Conservation (phyloP, 2,113 vertebrate genomes). For the Colistium nudipinnis region DNA sequence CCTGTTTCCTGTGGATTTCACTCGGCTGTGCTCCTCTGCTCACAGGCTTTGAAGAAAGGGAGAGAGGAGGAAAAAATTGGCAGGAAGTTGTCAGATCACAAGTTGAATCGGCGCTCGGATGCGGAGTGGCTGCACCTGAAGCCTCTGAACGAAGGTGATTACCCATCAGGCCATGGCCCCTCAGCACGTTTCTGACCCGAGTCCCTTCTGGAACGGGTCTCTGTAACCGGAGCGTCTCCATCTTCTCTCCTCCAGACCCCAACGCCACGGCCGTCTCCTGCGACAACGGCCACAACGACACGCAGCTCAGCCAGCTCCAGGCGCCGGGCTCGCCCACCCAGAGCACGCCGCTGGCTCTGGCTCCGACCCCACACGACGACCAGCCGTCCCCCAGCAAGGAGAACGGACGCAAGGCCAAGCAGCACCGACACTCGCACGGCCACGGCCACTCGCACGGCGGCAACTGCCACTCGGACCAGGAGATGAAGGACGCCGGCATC, state of each 20-base stretch:
- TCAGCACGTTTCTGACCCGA: no score
- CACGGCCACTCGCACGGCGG: slow-evolving; percentile 92
- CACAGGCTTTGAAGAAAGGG: slow-evolving; percentile 82
- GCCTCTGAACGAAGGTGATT: slow-evolving; percentile 82
- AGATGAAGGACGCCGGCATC: slow-evolving; percentile 95
- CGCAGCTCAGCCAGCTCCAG: slow-evolving; percentile 88
- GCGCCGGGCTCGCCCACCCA: slow-evolving; percentile 85
- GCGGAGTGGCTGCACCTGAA: slow-evolving; percentile 96
- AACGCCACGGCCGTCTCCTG: slow-evolving; percentile 82
- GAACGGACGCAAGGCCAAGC: slow-evolving; percentile 76
- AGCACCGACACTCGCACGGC: slow-evolving; percentile 86
- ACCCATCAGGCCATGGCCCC: not conserved
- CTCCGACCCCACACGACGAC: slow-evolving; percentile 68
- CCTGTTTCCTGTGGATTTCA: not conserved
- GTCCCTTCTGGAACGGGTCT: not conserved
- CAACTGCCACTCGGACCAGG: slow-evolving; percentile 96
- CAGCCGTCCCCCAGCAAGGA: slow-evolving; percentile 57
- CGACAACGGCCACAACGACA: slow-evolving; percentile 88
- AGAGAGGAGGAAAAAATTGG: slow-evolving; percentile 87
- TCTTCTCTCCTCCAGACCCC: slow-evolving; percentile 74
- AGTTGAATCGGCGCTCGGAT: slow-evolving; percentile 91
- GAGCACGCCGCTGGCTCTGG: slow-evolving; percentile 78
- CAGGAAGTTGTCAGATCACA: slow-evolving; percentile 94
- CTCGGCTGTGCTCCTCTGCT: not conserved
- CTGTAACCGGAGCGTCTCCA: not conserved